phyloP scores from a whole-genome alignment of 30 jellyfish, hydroid and myxozoan species.

The Pelagia noctiluca region DNA sequence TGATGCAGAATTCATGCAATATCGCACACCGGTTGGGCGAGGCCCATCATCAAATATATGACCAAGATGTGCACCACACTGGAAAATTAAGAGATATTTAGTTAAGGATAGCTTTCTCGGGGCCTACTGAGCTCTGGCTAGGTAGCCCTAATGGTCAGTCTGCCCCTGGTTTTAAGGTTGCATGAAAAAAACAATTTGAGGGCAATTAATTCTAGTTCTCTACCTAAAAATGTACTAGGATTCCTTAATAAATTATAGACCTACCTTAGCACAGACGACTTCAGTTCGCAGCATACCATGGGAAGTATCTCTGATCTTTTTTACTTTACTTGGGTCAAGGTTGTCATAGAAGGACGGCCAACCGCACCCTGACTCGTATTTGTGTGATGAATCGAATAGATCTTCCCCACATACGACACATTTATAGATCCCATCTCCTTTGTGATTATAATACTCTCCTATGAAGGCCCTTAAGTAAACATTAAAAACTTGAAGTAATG shows the following conservation, averaged over 20 bases:
- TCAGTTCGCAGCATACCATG: conserved; percentile 86
- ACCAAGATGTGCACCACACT: conserved; percentile 99
- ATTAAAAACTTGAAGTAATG: too few species aligned
- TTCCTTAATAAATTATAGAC: not conserved
- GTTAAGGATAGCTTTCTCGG: too few species aligned
- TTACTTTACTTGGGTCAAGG: conserved; percentile 72
- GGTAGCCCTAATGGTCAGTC: too few species aligned
- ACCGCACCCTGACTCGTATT: conserved; percentile 96
- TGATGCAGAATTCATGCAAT: conserved; percentile 97
- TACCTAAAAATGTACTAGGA: too few species aligned
- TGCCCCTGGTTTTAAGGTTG: not conserved
- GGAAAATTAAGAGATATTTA: not conserved
- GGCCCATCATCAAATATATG: conserved; percentile 99
- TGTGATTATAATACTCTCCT: conserved; percentile 90
- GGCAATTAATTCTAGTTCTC: too few species aligned
- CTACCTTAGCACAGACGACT: conserved; percentile 89
- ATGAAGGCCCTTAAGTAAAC: conserved; percentile 74
- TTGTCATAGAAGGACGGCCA: conserved; percentile 98
- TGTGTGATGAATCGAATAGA: conserved; percentile 79
- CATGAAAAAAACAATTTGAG: not conserved
- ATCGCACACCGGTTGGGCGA: conserved; percentile 88
- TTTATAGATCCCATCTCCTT: conserved; percentile 79
- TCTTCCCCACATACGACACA: conserved; percentile 96
- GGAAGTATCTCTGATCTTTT: conserved; percentile 73
- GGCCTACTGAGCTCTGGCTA: too few species aligned